Conservation (phyloP, 2,113 vertebrate species). For the Mohoua ochrocephala region DNA sequence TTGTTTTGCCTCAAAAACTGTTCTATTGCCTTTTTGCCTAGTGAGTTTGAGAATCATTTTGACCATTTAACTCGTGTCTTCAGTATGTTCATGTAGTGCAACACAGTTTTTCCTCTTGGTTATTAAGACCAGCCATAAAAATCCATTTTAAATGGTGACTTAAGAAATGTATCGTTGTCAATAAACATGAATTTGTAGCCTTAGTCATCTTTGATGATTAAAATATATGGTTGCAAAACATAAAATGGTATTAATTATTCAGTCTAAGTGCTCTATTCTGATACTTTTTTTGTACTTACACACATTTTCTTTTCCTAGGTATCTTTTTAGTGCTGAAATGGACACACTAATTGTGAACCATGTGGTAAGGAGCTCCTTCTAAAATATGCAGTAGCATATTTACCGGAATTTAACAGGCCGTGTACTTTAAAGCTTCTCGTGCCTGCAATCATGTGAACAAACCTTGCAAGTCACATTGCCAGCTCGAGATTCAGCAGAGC, state of each 20-base stretch:
- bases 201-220: not conserved
- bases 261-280: constrained; percentile 22
- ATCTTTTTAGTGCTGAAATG: constrained; percentile 13
- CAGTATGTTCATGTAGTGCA: not conserved
- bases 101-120: not conserved
- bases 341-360: not conserved
- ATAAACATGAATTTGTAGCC: constrained; percentile 35
- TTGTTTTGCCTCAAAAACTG: not conserved
- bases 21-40: not conserved
- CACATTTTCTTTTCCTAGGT: constrained; percentile 47
- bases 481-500: not conserved
- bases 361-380: not conserved
- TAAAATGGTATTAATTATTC: constrained; percentile 41
- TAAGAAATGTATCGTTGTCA: constrained; percentile 7
- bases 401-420: not conserved
- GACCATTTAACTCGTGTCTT: not conserved
- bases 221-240: not conserved
- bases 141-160: constrained; percentile 36
- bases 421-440: not conserved
- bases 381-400: not conserved
- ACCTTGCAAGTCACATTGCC: not conserved
- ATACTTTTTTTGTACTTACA: constrained; percentile 31
- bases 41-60: not conserved
- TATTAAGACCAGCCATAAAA: constrained; percentile 20
- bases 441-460: not conserved